Conservation (phyloP, 2,113 vertebrate genomes). For the Otolemur garnettii region DNA sequence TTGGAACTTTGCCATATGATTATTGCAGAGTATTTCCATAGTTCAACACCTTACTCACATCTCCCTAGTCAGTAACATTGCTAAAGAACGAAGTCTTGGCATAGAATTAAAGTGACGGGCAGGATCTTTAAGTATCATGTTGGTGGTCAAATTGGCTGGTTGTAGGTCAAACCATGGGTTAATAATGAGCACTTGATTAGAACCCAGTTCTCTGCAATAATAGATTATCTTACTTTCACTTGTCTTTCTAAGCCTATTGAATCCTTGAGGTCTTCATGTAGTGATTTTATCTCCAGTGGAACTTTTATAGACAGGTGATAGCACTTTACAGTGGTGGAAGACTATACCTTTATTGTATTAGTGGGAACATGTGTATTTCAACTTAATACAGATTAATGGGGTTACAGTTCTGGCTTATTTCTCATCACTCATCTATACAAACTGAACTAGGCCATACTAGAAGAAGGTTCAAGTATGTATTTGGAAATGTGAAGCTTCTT, state of each 20-base stretch:
- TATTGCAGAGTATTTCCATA: neutral
- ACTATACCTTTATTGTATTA: neutral
- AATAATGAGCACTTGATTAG: neutral
- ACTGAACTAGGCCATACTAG: neutral
- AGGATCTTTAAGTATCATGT: neutral
- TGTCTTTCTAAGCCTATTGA: neutral
- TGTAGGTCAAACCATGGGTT: neutral
- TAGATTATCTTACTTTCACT: neutral
- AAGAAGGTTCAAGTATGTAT: neutral
- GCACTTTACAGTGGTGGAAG: neutral
- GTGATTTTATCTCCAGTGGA: constrained; percentile 9
- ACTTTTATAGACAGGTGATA: neutral
- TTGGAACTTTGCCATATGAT: constrained; percentile 15
- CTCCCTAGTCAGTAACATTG: neutral
- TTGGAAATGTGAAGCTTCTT: neutral
- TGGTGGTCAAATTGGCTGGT: neutral
- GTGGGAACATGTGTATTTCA: neutral
- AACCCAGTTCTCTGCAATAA: neutral
- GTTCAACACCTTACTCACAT: neutral
- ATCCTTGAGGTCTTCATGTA: neutral
- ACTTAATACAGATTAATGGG: neutral
- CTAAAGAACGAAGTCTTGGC: neutral
- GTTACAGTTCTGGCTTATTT: neutral
- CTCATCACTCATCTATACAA: neutral
- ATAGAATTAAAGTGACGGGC: constrained; percentile 5